These are phyloP conservation scores for human DNA, from an alignment of 2,113 vertebrate genomes.

Conservation along the genomic window GRCh38 chr9:69357001-69357500, in stretches of 20 bases:
- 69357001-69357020: too few species aligned
- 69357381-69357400: not conserved
- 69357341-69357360: not conserved
- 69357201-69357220: not conserved
- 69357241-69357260: not conserved
- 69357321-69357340: not conserved
- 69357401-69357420: conserved; percentile 25
- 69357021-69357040: too few species aligned
- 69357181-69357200: not conserved
- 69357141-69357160: not conserved
- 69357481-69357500: not conserved
- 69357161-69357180: not conserved
- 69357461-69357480: not conserved
- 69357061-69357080: too few species aligned
- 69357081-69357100: too few species aligned
- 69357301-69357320: not conserved
- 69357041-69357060: too few species aligned
- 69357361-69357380: conserved; percentile 16
- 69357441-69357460: not conserved
- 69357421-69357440: not conserved
- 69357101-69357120: too few species aligned
- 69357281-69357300: not conserved
- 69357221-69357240: not conserved
- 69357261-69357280: not conserved
- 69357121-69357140: not conserved